Percentiles rank a stretch among this genome's conserved stretches.
Conservation (phyloP, 2,888 invertebrate genomes). For the Sceliomorpha sp. region DNA sequence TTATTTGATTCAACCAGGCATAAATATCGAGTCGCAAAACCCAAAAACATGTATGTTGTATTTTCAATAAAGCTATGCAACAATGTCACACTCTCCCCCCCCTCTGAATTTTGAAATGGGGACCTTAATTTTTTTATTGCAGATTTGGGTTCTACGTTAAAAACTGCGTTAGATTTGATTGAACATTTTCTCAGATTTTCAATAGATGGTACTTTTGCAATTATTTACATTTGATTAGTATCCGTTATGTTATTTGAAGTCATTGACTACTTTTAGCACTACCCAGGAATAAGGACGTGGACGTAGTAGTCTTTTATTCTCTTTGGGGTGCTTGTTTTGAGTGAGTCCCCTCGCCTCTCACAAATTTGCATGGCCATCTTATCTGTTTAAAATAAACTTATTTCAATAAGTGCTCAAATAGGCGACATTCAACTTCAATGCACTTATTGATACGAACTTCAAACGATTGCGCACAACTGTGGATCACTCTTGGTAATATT, state of each 20-base stretch:
- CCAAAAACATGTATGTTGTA: not conserved
- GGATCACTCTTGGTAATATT: conserved; percentile 13
- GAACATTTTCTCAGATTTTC: not conserved
- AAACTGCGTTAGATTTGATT: conserved; percentile 4
- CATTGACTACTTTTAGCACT: conserved; percentile 1
- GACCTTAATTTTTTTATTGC: not conserved
- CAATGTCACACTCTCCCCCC: not conserved
- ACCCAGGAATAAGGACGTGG: conserved; percentile 8
- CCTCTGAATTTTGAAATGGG: not conserved
- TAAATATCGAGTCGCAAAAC: too few relatives aligned
- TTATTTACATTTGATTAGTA: not conserved
- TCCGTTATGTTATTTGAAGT: conserved; percentile 5
- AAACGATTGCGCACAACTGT: conserved; percentile 17
- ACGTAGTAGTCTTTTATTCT: too few relatives aligned
- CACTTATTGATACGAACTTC: too few relatives aligned
- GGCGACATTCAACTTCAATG: conserved; percentile 18
- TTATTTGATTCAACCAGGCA: too few relatives aligned
- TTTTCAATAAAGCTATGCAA: conserved; percentile 1
- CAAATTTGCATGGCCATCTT: not conserved
- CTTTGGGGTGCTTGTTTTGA: too few relatives aligned
- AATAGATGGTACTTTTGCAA: conserved; percentile 1
- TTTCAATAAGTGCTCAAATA: conserved; percentile 21
- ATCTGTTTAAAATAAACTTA: conserved; percentile 7
- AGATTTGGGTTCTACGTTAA: conserved; percentile 1
- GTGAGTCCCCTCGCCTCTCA: too few relatives aligned